A percentile compares a stretch with the other conserved stretches of the same genome.
Evolutionary conservation across 1,140 invertebrate species (phyloP).

Genomic region (Delia radicum): DNA sequence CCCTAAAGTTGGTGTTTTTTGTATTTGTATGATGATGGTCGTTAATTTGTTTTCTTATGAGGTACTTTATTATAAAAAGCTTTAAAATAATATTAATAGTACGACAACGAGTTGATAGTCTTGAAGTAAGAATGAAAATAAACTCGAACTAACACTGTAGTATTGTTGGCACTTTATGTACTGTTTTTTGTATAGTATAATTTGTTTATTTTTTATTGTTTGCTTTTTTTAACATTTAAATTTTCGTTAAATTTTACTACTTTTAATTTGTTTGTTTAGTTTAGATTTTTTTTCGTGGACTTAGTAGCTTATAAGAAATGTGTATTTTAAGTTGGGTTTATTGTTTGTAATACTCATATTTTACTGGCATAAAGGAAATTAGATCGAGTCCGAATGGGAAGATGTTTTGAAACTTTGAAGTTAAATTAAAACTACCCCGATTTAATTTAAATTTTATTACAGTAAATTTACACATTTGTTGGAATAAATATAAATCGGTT

Average conservation of each 20-base stretch:
- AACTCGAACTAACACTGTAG: background rate
- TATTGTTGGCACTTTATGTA: background rate
- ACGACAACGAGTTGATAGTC: background rate
- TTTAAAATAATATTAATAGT: conserved; percentile 6
- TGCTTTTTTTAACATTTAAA: background rate
- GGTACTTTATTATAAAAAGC: conserved; percentile 22
- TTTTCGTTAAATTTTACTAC: background rate
- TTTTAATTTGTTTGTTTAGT: background rate
- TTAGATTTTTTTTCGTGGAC: background rate
- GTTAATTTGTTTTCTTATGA: conserved; percentile 24
- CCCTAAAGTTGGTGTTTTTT: background rate
- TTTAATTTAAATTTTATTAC: no score
- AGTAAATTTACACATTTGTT: no score
- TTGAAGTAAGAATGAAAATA: background rate
- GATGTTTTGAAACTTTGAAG: no score
- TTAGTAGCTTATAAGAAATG: no score
- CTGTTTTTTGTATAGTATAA: background rate
- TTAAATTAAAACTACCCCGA: no score
- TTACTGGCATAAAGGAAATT: no score
- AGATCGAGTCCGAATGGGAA: no score
- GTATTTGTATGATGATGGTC: background rate
- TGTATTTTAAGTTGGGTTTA: no score
- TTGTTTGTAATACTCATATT: no score
- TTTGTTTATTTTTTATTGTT: conserved; percentile 23
- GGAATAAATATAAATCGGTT: no score